Conservation (phyloP, 2,888 invertebrate species). For the Abrostola triplasia region DNA sequence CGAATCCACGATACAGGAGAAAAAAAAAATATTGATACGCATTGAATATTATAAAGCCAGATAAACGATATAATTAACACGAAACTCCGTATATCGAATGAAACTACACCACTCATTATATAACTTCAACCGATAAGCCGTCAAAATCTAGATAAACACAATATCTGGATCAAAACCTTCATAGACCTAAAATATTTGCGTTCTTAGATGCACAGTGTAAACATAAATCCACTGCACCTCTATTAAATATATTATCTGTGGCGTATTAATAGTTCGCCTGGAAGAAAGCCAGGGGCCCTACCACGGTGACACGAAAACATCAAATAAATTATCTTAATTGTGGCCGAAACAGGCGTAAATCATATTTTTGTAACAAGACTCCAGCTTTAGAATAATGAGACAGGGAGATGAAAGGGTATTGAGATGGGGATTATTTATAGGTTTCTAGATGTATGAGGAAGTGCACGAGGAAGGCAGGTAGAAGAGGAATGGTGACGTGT, state of each 20-base stretch:
- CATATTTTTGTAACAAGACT: conserved; percentile 38
- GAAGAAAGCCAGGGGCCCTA: conserved; percentile 49
- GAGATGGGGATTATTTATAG: conserved; percentile 15
- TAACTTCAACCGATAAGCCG: conserved; percentile 8
- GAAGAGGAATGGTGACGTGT: too few species aligned
- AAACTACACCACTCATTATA: too few species aligned
- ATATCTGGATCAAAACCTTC: conserved; percentile 25
- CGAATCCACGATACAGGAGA: too few species aligned
- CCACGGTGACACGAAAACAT: conserved; percentile 42
- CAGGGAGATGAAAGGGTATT: conserved; percentile 21
- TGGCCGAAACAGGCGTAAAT: conserved; percentile 38
- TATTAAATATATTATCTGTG: conserved; percentile 51
- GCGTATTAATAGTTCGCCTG: conserved; percentile 52
- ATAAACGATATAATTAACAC: too few species aligned
- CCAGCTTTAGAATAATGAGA: conserved; percentile 18
- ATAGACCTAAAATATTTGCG: conserved; percentile 22
- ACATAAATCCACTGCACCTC: conserved; percentile 43
- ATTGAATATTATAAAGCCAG: too few species aligned
- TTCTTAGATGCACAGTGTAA: conserved; percentile 32
- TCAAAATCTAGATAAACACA: conserved; percentile 27
- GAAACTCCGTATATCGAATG: too few species aligned
- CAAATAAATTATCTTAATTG: conserved; percentile 52
- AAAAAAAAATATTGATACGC: too few species aligned
- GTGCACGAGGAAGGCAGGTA: too few species aligned
- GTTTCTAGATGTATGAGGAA: not conserved